Conservation (phyloP, 1,140 invertebrate species). For the Apis florea region DNA sequence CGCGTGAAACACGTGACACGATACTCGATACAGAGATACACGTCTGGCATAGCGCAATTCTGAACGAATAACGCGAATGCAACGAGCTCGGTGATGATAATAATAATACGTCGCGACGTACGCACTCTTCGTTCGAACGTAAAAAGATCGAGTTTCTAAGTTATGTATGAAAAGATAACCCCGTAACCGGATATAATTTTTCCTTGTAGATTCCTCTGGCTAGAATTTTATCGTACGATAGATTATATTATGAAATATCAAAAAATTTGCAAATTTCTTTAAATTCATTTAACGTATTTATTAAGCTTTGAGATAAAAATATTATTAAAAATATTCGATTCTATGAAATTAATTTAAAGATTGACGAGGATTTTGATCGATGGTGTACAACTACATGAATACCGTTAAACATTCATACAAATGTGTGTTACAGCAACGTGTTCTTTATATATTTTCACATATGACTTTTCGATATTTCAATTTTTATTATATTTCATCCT, state of each 20-base stretch:
- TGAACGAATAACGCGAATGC: neutral
- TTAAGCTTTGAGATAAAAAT: no score
- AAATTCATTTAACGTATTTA: no score
- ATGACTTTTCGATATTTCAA: neutral
- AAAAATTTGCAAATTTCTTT: no score
- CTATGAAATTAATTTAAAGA: no score
- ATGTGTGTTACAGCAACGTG: neutral
- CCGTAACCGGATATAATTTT: no score
- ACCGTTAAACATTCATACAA: no score
- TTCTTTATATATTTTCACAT: neutral
- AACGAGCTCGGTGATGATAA: slow-evolving; percentile 36
- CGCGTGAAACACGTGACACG: slow-evolving; percentile 3
- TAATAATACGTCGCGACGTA: slow-evolving; percentile 23
- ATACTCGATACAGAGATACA: neutral
- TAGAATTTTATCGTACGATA: neutral
- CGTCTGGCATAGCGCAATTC: neutral
- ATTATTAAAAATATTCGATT: no score
- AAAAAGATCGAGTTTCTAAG: neutral
- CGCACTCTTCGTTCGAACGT: slow-evolving; percentile 23
- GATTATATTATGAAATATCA: no score
- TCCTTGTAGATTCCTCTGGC: no score
- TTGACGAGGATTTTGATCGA: no score
- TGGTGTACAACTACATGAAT: no score
- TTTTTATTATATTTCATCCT: neutral
- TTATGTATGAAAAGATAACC: neutral